A percentile compares a stretch with the other conserved stretches of the same genome.
These are phyloP conservation scores for Diplolepis rosae DNA, from an alignment of 2,888 invertebrate genomes.

Conservation along the genomic window DNA sequence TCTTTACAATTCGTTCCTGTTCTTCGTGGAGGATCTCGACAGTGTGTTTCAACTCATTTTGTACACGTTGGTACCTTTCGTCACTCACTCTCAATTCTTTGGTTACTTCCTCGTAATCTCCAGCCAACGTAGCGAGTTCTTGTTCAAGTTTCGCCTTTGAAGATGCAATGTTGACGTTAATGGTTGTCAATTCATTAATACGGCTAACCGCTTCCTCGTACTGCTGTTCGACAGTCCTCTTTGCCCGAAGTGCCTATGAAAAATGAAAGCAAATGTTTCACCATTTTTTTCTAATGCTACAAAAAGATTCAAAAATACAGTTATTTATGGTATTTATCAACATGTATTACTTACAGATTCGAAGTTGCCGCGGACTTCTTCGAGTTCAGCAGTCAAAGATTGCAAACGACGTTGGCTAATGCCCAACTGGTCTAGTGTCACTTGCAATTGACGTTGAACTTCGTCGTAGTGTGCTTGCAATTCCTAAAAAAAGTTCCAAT, in stretches of 20 bases:
- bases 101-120: conserved; percentile 98
- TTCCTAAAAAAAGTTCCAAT: conserved; percentile 77
- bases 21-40: conserved; percentile 96
- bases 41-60: conserved; percentile 94
- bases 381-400: conserved; percentile 94
- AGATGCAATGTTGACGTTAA: conserved; percentile 96
- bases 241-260: conserved; percentile 86
- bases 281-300: no score
- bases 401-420: conserved; percentile 93
- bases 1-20: conserved; percentile 96
- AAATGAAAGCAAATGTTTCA: no score
- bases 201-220: conserved; percentile 93
- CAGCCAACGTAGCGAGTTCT: conserved; percentile 91
- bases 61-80: conserved; percentile 94
- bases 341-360: conserved; percentile 83
- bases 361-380: conserved; percentile 94
- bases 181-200: conserved; percentile 94
- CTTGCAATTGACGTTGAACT: conserved; percentile 95
- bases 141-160: conserved; percentile 96
- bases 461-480: conserved; percentile 97
- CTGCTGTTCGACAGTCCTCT: conserved; percentile 91
- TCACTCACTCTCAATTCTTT: conserved; percentile 95
- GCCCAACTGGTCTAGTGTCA: conserved; percentile 94
- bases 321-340: no score
- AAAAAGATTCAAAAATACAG: no score